phyloP scores from a whole-genome alignment of 2,888 invertebrate genomes.

The Tholera decimalis region DNA sequence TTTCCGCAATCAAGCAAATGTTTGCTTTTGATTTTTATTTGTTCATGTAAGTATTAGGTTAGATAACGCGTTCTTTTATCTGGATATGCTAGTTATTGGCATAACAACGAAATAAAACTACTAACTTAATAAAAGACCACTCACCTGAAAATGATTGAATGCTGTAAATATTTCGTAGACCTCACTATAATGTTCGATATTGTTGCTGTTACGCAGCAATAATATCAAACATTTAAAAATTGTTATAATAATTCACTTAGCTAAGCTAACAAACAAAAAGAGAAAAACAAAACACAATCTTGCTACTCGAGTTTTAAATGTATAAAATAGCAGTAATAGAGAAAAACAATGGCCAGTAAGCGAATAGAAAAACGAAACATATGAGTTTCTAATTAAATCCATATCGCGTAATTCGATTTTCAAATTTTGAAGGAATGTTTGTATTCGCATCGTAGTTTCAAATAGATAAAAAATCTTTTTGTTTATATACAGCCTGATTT shows the following conservation, averaged over 20 bases:
- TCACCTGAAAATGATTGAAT: background rate
- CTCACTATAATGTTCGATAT: too few relatives aligned
- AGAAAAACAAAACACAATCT: constrained; percentile 19
- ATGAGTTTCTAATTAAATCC: constrained; percentile 25
- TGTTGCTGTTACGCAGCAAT: too few relatives aligned
- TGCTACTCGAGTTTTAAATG: background rate
- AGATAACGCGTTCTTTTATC: constrained; percentile 16
- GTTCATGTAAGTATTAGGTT: constrained; percentile 33
- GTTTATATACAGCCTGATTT: too few relatives aligned
- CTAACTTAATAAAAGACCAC: background rate
- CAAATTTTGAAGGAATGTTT: too few relatives aligned
- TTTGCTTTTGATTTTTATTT: constrained; percentile 58
- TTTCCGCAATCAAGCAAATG: constrained; percentile 71
- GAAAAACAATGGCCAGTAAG: constrained; percentile 21
- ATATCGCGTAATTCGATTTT: too few relatives aligned
- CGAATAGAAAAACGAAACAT: background rate
- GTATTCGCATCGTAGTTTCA: too few relatives aligned
- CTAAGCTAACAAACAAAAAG: background rate
- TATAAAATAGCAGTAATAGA: background rate
- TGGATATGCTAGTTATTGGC: background rate
- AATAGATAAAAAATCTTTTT: too few relatives aligned
- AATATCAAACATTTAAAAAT: background rate
- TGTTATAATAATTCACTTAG: background rate
- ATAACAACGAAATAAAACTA: background rate
- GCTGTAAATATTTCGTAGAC: too few relatives aligned